Conservation (phyloP, 2,797 vertebrate species). For the Sarcoramphus papa region DNA sequence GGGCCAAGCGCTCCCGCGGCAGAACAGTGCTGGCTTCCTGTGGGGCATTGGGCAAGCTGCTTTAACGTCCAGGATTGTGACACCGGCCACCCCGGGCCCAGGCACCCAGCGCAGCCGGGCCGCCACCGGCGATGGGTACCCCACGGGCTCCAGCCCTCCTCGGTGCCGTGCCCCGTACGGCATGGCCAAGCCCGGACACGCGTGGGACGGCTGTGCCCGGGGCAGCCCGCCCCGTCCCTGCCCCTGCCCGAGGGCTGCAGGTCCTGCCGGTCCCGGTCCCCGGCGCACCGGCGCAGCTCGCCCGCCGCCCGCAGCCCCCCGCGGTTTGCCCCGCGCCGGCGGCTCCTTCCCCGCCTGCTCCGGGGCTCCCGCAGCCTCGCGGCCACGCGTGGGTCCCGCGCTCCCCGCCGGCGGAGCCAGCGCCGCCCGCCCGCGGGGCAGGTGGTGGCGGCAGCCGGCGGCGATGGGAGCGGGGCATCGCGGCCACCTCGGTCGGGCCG, state of each 20-base stretch:
- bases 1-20: not conserved
- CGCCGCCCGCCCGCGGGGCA: not conserved
- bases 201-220: not conserved
- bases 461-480: not conserved
- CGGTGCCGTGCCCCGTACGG: not conserved
- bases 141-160: not conserved
- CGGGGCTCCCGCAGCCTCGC: not conserved
- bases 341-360: not conserved
- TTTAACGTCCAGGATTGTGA: not conserved
- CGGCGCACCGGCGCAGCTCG: not conserved
- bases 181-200: not conserved
- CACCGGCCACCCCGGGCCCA: not conserved
- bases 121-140: not conserved
- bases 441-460: not conserved
- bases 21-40: not conserved
- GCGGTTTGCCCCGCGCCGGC: not conserved
- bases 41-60: slow-evolving; percentile 15
- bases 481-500: not conserved
- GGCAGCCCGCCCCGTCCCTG: not conserved
- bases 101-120: not conserved
- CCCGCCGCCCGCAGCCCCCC: not conserved
- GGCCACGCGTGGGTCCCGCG: not conserved
- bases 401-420: not conserved
- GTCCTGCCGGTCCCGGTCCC: not conserved
- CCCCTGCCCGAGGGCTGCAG: not conserved